Conservation (phyloP, 2,797 vertebrate species). For the Gambelia wislizenii region DNA sequence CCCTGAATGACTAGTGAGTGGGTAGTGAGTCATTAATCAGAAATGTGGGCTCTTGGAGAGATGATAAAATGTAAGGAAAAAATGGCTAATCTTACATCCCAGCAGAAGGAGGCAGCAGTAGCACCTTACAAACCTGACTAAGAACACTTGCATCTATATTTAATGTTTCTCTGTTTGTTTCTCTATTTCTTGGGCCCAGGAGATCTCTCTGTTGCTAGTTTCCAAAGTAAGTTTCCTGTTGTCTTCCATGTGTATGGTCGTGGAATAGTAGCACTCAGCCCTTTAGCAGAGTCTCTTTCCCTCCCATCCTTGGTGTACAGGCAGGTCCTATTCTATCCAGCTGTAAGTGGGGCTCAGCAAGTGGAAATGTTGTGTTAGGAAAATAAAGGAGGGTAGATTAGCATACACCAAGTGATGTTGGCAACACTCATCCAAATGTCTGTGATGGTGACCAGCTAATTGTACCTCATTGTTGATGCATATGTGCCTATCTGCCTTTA, state of each 20-base stretch:
- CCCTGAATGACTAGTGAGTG: background rate
- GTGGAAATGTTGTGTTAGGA: background rate
- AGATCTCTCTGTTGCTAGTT: conserved; percentile 85
- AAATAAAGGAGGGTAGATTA: background rate
- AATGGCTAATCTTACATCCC: background rate
- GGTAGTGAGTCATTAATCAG: background rate
- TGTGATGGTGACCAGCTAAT: background rate
- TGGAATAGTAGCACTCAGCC: conserved; percentile 58
- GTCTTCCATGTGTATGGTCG: conserved; percentile 56
- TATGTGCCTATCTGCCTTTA: background rate
- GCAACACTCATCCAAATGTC: background rate
- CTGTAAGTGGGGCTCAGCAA: background rate
- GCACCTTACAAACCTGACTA: background rate
- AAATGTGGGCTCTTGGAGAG: background rate
- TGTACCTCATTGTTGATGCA: background rate
- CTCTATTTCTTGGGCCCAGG: conserved; percentile 74
- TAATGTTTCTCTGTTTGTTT: conserved; percentile 67
- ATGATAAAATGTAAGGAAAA: background rate
- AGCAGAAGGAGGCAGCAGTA: background rate
- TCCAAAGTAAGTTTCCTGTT: conserved; percentile 82
- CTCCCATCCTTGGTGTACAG: conserved; percentile 19
- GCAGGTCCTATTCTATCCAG: background rate
- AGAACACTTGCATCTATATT: conserved; percentile 30
- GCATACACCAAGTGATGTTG: background rate
- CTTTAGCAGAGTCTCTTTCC: conserved; percentile 43